phyloP scores from a whole-genome alignment of 2,113 vertebrate species.

The Tor tambroides region DNA sequence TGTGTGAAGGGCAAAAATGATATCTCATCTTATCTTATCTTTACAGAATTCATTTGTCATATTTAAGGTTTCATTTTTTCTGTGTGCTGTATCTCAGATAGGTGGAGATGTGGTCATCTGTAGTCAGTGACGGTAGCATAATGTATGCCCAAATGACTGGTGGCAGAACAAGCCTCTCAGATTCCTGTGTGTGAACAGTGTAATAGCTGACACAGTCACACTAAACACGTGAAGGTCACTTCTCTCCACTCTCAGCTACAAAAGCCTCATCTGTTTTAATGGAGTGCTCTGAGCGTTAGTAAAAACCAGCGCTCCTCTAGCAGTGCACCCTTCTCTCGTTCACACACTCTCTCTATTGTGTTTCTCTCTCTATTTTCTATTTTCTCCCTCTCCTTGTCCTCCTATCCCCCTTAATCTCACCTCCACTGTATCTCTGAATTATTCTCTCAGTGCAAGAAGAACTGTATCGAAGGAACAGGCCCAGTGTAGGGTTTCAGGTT shows the following conservation, averaged over 20 bases:
- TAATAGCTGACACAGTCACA: conserved; percentile 60
- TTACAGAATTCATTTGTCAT: neutral
- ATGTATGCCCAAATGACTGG: conserved; percentile 46
- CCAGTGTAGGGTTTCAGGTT: conserved; percentile 58
- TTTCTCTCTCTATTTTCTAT: conserved; percentile 19
- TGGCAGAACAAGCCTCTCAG: conserved; percentile 32
- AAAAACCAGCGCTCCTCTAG: conserved; percentile 47
- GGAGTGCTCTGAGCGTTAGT: conserved; percentile 51
- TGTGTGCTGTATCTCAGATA: conserved; percentile 30
- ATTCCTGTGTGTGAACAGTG: conserved; percentile 41
- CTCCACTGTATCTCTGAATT: conserved; percentile 49
- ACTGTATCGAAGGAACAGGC: conserved; percentile 52
- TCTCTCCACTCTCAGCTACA: conserved; percentile 57
- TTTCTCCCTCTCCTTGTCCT: neutral
- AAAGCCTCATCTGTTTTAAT: conserved; percentile 61
- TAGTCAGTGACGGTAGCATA: conserved; percentile 43
- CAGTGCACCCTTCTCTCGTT: conserved; percentile 48
- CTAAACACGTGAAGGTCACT: conserved; percentile 59
- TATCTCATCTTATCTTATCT: neutral
- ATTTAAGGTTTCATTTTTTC: neutral
- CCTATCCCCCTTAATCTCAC: conserved; percentile 10
- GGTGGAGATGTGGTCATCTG: conserved; percentile 44
- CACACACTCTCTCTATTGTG: conserved; percentile 52
- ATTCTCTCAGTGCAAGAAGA: conserved; percentile 55
- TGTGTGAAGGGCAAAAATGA: neutral